Base-by-base conservation (phyloP, 2,888 invertebrate genomes). In the Mayetiola destructor region DNA sequence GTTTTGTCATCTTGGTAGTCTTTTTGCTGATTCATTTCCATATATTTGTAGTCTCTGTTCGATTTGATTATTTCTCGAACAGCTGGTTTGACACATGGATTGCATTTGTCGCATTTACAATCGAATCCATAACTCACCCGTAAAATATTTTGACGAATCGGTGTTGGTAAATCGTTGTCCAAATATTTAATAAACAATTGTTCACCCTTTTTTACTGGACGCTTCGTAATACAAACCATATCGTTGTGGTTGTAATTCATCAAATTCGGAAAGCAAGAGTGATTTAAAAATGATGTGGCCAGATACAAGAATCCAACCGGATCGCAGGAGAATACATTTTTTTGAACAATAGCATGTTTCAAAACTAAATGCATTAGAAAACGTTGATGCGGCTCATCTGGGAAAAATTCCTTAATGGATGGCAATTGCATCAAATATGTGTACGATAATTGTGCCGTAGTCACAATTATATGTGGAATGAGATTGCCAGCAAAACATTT, bases 61-160 rank as follows among this genome's bases (percentile, higher is more conserved):
- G 2, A 2, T n/a, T 48, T 14, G 27, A 48, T 48, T 27, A 2
- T n/a, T 4, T 5, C 23, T 27, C 29, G 48, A 48, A 27, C 48
- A n/a, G 14, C 27, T 3, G 3, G 14, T n/a, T n/a, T 27, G 27
- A 23, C 23, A 20, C 16, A n/a, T 3, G 48, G 48, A 9, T 37
- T n/a, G n/a, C 55, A 55, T 37, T 37, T 55, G n/a, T 55, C 55
- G n/a, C 55, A 55, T 23, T 55, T 30, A 18, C 55, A 55, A 4
- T 12, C 1, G n/a, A 55, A 55, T 12, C 37, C 37, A 37, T 32
- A 55, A 9, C 36, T n/a, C 3, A 14, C 10, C 21, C 18, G 10
- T 12, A 55, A 32, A 23, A 1, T 2, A 1, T 9, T 21, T 55
- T 23, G 55, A 8, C 55, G 55, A 37, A 12, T 2, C 20, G 8